Evolutionary conservation across 2,888 invertebrate species (phyloP), one percentile per base, ranked within the genome.

Genomic region (Spicauda simplicius): DNA sequence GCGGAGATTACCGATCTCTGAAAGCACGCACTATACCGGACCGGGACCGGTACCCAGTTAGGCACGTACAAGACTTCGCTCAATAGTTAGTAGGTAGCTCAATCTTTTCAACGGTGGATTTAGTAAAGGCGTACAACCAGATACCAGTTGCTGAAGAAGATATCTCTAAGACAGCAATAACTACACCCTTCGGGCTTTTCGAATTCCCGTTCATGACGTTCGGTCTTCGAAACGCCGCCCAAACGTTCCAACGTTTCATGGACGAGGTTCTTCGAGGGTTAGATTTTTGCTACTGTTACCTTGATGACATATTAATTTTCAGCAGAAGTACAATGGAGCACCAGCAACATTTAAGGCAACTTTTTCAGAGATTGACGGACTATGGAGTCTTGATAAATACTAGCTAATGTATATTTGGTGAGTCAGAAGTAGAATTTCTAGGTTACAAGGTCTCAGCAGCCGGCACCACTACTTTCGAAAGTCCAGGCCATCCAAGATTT

Each of bases 401-500:
- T 0, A 7, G 37, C 0, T 71, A 74, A 37, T 70, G 72, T 37
- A 33, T 52, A 0, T 69, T 72, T 11, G 74, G 72, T 0, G 20
- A 41, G 11, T 0, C 48, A 0, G 63, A 71, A 14, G 64, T 72
- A 7, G 60, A 0, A 0, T 74, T 76, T 18, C 33, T 74, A 11
- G 76, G 76, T 0, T 71, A 71, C 10, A 6, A 14, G 0, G 53
- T 74, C 1, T 70, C 71, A 0, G 70, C 60, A 30, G 20, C 33
- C 4, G 73, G 73, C 6, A 67, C 53, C 0, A n/a, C 37, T 52
- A 11, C 72, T 71, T 18, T 25, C 25, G 12, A 78, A 79, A 45
- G 81, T 85, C 0, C 41, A 70, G 11, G 75, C 71, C 0, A 71
- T 77, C 6, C 12, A 70, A 8, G 54, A 70, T 2, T 75, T 62